A percentile compares a stretch with the other conserved stretches of the same genome.
These are phyloP conservation scores for Brachionus asplanchnoidis DNA, from an alignment of 1,140 invertebrate genomes.

Conservation along the genomic window DNA sequence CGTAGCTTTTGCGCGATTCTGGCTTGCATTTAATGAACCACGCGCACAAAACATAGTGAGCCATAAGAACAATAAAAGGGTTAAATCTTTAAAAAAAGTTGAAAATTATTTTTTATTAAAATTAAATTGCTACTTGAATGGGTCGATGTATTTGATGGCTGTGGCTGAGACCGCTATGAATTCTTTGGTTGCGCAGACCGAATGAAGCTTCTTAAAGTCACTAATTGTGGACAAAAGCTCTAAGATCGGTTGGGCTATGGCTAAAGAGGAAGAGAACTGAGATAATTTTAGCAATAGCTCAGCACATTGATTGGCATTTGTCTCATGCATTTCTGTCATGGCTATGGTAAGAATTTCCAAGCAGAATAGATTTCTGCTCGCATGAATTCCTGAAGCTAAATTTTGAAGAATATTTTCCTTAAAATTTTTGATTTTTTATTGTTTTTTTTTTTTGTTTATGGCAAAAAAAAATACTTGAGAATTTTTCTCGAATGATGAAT, in stretches of 20 bases:
- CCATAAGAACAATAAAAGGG: slow-evolving; percentile 29
- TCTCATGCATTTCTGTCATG: slow-evolving; percentile 37
- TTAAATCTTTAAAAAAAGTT: not conserved
- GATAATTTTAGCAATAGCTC: slow-evolving; percentile 37
- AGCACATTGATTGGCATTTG: slow-evolving; percentile 15
- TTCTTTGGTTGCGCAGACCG: not conserved
- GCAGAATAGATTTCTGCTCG: not conserved
- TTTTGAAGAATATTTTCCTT: slow-evolving; percentile 36
- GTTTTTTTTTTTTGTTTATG: not conserved
- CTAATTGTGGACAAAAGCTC: slow-evolving; percentile 33
- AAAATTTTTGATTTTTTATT: not conserved
- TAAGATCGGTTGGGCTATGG: slow-evolving; percentile 30
- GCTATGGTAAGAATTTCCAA: slow-evolving; percentile 30
- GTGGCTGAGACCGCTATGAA: slow-evolving; percentile 30
- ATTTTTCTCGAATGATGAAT: not conserved
- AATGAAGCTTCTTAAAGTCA: slow-evolving; percentile 29
- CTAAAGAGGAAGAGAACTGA: slow-evolving; percentile 13
- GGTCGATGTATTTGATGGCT: slow-evolving; percentile 37
- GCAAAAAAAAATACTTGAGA: not conserved
- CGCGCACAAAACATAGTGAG: slow-evolving; percentile 35
- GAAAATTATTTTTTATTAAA: not conserved
- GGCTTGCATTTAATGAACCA: slow-evolving; percentile 38
- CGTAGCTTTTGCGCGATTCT: slow-evolving; percentile 34
- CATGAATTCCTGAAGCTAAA: slow-evolving; percentile 14
- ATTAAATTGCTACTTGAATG: not conserved